Evolutionary conservation across 2,888 invertebrate species (phyloP).

Genomic region (Antheraea assamensis): DNA sequence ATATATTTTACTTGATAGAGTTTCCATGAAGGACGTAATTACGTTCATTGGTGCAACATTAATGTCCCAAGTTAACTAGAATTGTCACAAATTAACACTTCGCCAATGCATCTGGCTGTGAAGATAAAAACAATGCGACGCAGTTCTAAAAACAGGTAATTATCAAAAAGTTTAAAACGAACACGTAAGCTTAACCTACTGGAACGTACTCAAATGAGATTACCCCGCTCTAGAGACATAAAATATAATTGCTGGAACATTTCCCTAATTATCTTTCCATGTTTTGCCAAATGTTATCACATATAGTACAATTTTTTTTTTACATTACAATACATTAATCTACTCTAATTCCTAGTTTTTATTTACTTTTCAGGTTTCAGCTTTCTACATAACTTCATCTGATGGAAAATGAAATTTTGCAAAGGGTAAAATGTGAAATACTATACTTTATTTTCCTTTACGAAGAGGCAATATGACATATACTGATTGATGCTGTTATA

Average conservation of each 20-base stretch:
- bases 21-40: not conserved
- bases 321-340: no score
- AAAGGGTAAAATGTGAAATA: no score
- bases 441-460: no score
- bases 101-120: not conserved
- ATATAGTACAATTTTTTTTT: not conserved
- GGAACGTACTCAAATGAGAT: not conserved
- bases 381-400: no score
- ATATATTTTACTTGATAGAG: no score
- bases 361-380: no score
- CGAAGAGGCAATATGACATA: no score
- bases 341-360: no score
- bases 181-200: not conserved
- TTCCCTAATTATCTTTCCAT: not conserved
- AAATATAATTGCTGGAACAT: conserved; percentile 6
- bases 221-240: not conserved
- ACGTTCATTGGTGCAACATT: not conserved
- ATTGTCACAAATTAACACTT: not conserved
- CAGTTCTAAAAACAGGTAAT: conserved; percentile 1
- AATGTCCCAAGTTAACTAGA: not conserved
- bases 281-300: not conserved
- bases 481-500: no score
- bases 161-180: not conserved
- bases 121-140: not conserved
- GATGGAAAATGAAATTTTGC: no score